Conservation (phyloP, 2,888 invertebrate genomes). For the Athrips mouffetella region DNA sequence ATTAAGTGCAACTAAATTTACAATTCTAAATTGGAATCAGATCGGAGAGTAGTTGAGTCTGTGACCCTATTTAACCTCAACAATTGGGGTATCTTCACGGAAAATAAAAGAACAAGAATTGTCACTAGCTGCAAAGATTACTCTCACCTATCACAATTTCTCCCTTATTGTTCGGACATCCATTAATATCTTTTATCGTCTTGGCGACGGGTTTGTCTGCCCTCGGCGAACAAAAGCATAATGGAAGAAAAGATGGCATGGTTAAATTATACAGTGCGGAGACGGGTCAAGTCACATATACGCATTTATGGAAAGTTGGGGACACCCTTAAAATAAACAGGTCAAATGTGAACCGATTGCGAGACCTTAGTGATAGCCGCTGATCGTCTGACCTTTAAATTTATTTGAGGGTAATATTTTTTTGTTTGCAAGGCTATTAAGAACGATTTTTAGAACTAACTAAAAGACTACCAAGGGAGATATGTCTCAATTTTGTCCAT, state of each 20-base stretch:
- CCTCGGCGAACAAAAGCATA: slow-evolving; percentile 58
- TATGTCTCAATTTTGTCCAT: too few relatives aligned
- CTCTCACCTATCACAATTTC: slow-evolving; percentile 78
- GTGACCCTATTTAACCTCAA: slow-evolving; percentile 64
- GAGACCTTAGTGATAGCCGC: slow-evolving; percentile 8
- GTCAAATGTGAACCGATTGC: slow-evolving; percentile 20
- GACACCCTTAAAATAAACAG: slow-evolving; percentile 22
- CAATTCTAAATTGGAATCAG: slow-evolving; percentile 55
- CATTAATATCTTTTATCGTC: slow-evolving; percentile 61
- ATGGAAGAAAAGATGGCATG: slow-evolving; percentile 63
- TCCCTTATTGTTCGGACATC: slow-evolving; percentile 64
- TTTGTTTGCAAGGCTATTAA: background rate
- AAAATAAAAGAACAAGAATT: slow-evolving; percentile 60
- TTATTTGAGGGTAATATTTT: slow-evolving; percentile 1
- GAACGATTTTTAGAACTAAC: too few relatives aligned
- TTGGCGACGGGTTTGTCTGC: slow-evolving; percentile 67
- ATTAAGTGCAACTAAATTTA: slow-evolving; percentile 40
- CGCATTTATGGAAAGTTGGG: slow-evolving; percentile 39
- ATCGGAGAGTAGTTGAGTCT: slow-evolving; percentile 34
- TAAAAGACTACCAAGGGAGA: too few relatives aligned
- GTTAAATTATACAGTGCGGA: slow-evolving; percentile 59
- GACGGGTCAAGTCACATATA: slow-evolving; percentile 53
- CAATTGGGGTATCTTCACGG: slow-evolving; percentile 50
- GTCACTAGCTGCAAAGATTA: slow-evolving; percentile 63
- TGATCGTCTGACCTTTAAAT: slow-evolving; percentile 22